These are phyloP conservation scores for Drosophila pseudotalamancana DNA, from an alignment of 2,888 invertebrate genomes.

Conservation along the genomic window DNA sequence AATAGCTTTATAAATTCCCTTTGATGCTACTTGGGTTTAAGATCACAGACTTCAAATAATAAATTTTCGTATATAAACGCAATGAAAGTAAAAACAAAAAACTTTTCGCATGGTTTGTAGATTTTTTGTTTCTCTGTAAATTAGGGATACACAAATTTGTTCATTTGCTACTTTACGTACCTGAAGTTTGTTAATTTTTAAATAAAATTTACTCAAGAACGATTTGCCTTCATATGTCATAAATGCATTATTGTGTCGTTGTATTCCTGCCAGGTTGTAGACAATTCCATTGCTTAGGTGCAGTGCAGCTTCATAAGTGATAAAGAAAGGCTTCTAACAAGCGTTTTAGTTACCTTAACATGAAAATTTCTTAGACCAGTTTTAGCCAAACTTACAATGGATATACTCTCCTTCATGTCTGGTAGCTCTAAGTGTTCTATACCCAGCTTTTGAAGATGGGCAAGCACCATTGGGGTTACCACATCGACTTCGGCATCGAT, in stretches of 20 bases:
- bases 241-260: conserved; percentile 78
- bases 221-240: conserved; percentile 83
- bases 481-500: conserved; percentile 83
- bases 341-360: not conserved
- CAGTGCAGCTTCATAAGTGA: conserved; percentile 81
- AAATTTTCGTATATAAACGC: no score
- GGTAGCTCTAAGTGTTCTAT: conserved; percentile 81
- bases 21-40: no score
- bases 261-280: conserved; percentile 81
- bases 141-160: not conserved
- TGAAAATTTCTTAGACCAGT: not conserved
- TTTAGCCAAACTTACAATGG: conserved; percentile 71
- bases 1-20: no score
- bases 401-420: conserved; percentile 81
- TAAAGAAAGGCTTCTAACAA: conserved; percentile 80
- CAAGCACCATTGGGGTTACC: conserved; percentile 81
- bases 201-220: conserved; percentile 79
- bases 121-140: not conserved
- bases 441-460: conserved; percentile 77
- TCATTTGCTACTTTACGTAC: conserved; percentile 55
- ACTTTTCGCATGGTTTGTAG: no score
- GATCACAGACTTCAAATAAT: no score
- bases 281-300: conserved; percentile 81
- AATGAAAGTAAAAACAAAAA: no score
- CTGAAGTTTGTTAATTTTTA: conserved; percentile 81